A percentile compares a stretch with the other conserved stretches of the same genome.
Evolutionary conservation across 2,113 vertebrate species (phyloP).

Genomic region (Okapia johnstoni): DNA sequence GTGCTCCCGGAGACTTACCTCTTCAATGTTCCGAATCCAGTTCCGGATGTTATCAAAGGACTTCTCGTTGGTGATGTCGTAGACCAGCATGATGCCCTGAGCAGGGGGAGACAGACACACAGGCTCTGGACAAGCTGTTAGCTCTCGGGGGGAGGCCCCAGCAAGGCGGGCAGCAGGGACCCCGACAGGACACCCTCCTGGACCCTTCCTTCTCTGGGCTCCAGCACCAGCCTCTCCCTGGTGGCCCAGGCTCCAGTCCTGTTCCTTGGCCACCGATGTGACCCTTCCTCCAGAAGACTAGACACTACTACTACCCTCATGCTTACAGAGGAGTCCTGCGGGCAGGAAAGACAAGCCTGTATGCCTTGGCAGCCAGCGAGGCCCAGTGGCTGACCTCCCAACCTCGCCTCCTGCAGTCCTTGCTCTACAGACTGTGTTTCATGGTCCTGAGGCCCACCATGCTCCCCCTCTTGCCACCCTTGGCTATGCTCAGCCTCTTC

Average conservation of each 20-base stretch:
- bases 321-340: background rate
- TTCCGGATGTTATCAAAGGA: conserved; percentile 98
- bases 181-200: background rate
- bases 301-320: background rate
- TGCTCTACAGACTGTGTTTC: background rate
- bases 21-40: conserved; percentile 97
- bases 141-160: background rate
- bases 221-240: no score
- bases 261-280: background rate
- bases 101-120: background rate
- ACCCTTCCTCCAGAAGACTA: background rate
- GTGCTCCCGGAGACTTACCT: conserved; percentile 78
- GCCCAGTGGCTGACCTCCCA: background rate
- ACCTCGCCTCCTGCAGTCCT: background rate
- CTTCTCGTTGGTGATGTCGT: conserved; percentile 98
- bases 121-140: background rate
- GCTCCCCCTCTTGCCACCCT: background rate
- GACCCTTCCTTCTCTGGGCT: background rate
- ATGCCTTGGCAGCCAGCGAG: accelerated
- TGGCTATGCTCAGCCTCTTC: background rate
- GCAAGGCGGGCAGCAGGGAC: no score
- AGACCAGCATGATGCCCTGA: conserved; percentile 97
- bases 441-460: accelerated
- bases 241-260: background rate
- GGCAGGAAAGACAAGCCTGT: background rate